phyloP scores from a whole-genome alignment of 2,888 invertebrate species.

The Xylota sylvarum region DNA sequence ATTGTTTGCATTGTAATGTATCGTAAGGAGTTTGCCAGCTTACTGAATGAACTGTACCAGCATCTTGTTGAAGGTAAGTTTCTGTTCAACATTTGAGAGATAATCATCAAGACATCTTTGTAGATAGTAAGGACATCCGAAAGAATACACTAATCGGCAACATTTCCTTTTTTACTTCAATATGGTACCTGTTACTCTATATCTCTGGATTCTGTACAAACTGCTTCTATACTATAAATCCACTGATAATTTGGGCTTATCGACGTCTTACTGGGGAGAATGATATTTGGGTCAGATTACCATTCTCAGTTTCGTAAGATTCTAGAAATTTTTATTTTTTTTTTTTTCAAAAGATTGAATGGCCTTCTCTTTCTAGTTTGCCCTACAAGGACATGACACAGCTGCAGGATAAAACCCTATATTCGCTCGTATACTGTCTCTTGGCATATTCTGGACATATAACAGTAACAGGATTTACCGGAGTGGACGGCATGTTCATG shows the following conservation, averaged over 20 bases:
- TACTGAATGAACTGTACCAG: slow-evolving; percentile 24
- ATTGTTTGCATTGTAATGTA: slow-evolving; percentile 38
- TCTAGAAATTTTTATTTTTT: background rate
- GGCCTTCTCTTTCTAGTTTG: slow-evolving; percentile 10
- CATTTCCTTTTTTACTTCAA: background rate
- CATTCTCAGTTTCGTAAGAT: slow-evolving; percentile 59
- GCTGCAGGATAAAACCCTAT: slow-evolving; percentile 31
- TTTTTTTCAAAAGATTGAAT: background rate
- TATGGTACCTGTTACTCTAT: background rate
- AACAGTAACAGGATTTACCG: slow-evolving; percentile 50
- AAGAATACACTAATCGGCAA: slow-evolving; percentile 16
- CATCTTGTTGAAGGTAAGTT: slow-evolving; percentile 35
- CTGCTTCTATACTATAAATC: slow-evolving; percentile 22
- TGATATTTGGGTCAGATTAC: slow-evolving; percentile 48
- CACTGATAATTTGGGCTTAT: slow-evolving; percentile 34
- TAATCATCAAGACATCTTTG: background rate
- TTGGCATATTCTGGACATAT: slow-evolving; percentile 58
- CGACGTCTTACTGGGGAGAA: slow-evolving; percentile 9
- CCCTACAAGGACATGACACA: slow-evolving; percentile 61
- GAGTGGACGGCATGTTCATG: slow-evolving; percentile 57
- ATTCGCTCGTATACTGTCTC: slow-evolving; percentile 36
- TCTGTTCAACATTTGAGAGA: background rate
- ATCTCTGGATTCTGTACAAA: slow-evolving; percentile 27
- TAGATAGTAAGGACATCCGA: slow-evolving; percentile 7
- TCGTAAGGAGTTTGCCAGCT: slow-evolving; percentile 38